phyloP scores from a whole-genome alignment of 2,113 vertebrate species.

The Podarcis muralis region DNA sequence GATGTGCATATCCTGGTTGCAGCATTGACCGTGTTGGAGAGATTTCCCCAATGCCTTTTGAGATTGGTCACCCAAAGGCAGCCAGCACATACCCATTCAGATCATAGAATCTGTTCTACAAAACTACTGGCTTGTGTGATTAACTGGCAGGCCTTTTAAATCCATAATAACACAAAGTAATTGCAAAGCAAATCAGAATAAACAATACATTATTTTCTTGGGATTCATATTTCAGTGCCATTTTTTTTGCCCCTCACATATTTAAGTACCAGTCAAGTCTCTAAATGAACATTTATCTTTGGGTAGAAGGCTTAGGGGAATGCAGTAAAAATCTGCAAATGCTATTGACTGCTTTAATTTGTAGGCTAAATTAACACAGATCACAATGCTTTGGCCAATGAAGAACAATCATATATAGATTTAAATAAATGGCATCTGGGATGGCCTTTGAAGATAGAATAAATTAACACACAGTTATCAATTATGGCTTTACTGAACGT shows the following conservation, averaged over 20 bases:
- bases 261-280: background rate
- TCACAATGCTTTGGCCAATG: background rate
- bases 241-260: background rate
- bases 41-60: background rate
- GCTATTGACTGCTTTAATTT: background rate
- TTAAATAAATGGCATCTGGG: background rate
- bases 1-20: background rate
- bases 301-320: no score
- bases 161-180: background rate
- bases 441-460: background rate
- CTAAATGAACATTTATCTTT: background rate
- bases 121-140: background rate
- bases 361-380: background rate
- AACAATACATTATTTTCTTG: background rate
- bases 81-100: background rate
- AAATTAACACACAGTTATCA: background rate
- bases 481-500: background rate
- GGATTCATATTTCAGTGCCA: background rate
- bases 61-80: background rate
- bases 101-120: background rate
- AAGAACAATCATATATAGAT: background rate
- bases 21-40: no score
- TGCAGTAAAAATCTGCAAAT: background rate
- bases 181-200: conserved; percentile 1
- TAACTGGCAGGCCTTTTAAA: background rate